Conservation (phyloP, 2,888 invertebrate genomes). For the Eustalomyia histrio region DNA sequence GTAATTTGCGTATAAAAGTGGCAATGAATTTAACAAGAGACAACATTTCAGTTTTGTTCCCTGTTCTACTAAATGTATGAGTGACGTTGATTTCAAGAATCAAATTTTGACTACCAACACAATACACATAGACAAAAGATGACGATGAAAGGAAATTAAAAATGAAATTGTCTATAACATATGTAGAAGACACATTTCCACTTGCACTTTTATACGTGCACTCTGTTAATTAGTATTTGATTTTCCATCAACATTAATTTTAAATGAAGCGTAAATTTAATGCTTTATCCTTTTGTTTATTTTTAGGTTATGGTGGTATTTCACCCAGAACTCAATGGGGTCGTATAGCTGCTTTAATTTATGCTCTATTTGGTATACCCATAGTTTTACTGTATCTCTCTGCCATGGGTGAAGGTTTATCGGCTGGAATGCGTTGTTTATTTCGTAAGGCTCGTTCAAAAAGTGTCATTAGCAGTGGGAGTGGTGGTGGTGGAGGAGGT, state of each 20-base stretch:
- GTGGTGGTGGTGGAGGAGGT: constrained; percentile 64
- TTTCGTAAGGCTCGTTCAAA: constrained; percentile 81
- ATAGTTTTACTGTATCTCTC: constrained; percentile 93
- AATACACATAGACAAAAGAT: constrained; percentile 25
- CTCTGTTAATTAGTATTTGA: constrained; percentile 47
- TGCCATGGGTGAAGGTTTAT: constrained; percentile 91
- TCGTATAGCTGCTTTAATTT: constrained; percentile 87
- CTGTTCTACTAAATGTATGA: neutral
- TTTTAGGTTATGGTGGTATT: constrained; percentile 90
- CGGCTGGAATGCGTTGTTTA: constrained; percentile 87
- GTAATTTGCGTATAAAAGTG: constrained; percentile 51
- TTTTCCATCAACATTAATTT: constrained; percentile 27
- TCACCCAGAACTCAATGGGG: constrained; percentile 90
- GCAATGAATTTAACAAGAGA: constrained; percentile 26
- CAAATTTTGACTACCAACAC: constrained; percentile 13
- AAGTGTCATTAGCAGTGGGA: constrained; percentile 69
- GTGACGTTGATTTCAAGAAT: constrained; percentile 37
- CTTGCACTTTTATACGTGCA: neutral
- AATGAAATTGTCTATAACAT: constrained; percentile 6
- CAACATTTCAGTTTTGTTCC: neutral
- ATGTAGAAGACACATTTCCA: neutral
- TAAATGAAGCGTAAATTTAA: constrained; percentile 27
- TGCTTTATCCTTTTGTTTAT: constrained; percentile 6
- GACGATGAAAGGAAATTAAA: constrained; percentile 35
- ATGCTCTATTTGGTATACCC: constrained; percentile 92